Evolutionary conservation across 2,888 invertebrate genomes (phyloP).

Genomic region (Drosophila sordidula): DNA sequence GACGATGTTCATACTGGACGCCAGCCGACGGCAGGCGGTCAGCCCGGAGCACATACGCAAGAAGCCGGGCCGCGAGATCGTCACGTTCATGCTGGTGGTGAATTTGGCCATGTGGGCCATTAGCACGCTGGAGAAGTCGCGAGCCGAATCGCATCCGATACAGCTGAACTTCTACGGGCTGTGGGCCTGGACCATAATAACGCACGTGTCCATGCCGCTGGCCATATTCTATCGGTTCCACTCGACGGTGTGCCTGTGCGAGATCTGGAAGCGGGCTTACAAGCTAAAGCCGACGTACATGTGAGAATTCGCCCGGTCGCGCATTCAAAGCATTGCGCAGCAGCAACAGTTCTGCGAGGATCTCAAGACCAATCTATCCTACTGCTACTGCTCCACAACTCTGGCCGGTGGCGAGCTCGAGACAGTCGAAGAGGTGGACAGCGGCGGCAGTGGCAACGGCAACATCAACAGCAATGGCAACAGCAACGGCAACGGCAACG

Average conservation of each 20-base stretch:
- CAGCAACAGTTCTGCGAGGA: constrained; percentile 84
- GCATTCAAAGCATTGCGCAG: constrained; percentile 84
- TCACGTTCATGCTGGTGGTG: constrained; percentile 95
- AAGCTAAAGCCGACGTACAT: constrained; percentile 95
- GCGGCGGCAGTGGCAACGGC: constrained; percentile 50
- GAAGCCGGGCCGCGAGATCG: constrained; percentile 96
- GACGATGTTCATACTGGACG: constrained; percentile 96
- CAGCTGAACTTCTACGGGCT: constrained; percentile 96
- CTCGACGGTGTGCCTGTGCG: constrained; percentile 97
- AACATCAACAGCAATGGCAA: constrained; percentile 29
- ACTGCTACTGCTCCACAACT: constrained; percentile 83
- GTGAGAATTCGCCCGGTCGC: constrained; percentile 87
- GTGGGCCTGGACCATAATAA: constrained; percentile 98
- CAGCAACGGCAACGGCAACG: constrained; percentile 8
- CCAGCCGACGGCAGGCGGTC: constrained; percentile 93
- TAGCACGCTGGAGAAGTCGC: constrained; percentile 95
- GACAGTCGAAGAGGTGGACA: constrained; percentile 82
- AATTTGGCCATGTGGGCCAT: constrained; percentile 98
- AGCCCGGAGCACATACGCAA: constrained; percentile 92
- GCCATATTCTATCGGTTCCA: constrained; percentile 98
- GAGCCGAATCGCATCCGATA: constrained; percentile 96
- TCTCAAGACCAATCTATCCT: constrained; percentile 82
- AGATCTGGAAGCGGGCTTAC: constrained; percentile 98
- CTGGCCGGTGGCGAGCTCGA: constrained; percentile 81
- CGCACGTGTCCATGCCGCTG: constrained; percentile 96